A percentile compares a stretch with the other conserved stretches of the same genome.
Conservation (phyloP, 2,113 vertebrate species). For the Otus sunia region DNA sequence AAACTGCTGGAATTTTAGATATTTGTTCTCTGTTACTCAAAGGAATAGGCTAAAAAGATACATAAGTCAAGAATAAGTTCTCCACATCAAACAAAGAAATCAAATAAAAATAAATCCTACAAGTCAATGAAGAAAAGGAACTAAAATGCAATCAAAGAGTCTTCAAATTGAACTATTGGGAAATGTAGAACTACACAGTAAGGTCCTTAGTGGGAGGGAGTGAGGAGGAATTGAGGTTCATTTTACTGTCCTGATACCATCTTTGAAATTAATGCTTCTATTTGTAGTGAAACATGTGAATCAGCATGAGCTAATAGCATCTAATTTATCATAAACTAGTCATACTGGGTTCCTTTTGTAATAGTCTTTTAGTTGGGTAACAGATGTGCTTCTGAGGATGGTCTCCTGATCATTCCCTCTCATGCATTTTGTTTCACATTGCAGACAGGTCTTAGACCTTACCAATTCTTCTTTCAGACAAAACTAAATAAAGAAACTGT, state of each 20-base stretch:
- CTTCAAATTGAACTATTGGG: neutral
- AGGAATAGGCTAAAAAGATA: neutral
- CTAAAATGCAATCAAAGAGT: neutral
- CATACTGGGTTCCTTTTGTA: neutral
- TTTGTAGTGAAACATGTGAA: neutral
- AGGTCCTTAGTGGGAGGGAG: neutral
- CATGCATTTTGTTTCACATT: neutral
- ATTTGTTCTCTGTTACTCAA: neutral
- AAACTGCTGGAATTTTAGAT: neutral
- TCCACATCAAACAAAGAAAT: neutral
- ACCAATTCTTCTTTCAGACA: neutral
- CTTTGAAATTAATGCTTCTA: neutral
- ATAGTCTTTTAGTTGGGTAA: neutral
- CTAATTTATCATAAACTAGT: neutral
- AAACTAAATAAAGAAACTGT: neutral
- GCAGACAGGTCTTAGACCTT: neutral
- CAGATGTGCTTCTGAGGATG: neutral
- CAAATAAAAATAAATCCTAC: neutral
- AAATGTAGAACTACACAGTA: neutral
- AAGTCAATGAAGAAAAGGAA: neutral
- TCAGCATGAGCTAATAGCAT: neutral
- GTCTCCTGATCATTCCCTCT: neutral
- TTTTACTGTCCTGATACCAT: neutral
- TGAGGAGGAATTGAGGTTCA: neutral
- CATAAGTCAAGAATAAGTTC: neutral